A percentile compares a stretch with the other conserved stretches of the same genome.
These are phyloP conservation scores for Stenodera caucasica DNA, from an alignment of 2,888 invertebrate species.

Conservation along the genomic window DNA sequence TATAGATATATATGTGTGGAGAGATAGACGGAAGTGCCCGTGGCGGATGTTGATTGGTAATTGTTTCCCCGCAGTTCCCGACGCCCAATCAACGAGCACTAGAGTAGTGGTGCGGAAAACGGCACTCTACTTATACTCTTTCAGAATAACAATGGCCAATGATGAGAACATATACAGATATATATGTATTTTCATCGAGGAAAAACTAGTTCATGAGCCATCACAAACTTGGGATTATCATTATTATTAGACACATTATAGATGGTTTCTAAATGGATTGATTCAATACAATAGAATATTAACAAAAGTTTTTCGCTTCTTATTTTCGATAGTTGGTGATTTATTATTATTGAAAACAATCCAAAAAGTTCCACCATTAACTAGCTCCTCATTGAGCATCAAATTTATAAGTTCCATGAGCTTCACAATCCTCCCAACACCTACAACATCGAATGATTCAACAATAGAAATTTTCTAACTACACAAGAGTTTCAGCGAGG, in stretches of 20 bases:
- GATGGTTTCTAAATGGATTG: conserved; percentile 19
- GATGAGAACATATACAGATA: background rate
- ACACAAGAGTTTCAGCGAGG: no score
- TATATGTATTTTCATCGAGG: background rate
- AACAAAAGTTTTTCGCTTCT: background rate
- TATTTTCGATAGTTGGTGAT: background rate
- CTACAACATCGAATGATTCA: no score
- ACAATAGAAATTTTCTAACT: no score
- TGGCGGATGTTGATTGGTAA: conserved; percentile 49
- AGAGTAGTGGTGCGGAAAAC: conserved; percentile 55
- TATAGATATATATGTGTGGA: background rate
- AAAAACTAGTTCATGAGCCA: background rate
- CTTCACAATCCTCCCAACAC: no score
- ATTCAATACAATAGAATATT: background rate
- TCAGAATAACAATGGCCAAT: conserved; percentile 52
- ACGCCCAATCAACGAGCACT: conserved; percentile 53
- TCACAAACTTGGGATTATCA: conserved; percentile 17
- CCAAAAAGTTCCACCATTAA: background rate
- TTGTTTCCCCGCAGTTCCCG: conserved; percentile 51
- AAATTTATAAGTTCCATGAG: no score
- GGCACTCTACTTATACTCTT: conserved; percentile 51
- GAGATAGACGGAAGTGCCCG: conserved; percentile 34
- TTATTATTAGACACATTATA: conserved; percentile 13
- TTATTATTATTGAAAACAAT: conserved; percentile 4
- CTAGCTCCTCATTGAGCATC: no score